These are phyloP conservation scores for Ptychodera flava DNA, from an alignment of 35 echinoderm and acorn worm genomes.

Conservation along the genomic window DNA sequence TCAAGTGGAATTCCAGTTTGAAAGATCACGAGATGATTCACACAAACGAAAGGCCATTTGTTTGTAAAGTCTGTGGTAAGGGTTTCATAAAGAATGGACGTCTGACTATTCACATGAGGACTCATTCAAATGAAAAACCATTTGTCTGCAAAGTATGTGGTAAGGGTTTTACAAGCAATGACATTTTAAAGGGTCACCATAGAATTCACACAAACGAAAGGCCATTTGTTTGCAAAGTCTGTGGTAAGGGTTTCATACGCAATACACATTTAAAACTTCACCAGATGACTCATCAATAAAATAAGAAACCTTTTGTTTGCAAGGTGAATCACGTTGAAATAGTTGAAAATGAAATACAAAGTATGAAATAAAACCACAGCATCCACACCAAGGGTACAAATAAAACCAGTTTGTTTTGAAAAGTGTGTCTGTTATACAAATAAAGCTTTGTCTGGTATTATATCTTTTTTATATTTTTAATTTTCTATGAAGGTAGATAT, in stretches of 20 bases:
- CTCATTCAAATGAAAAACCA: conserved; percentile 53
- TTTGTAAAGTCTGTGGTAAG: conserved; percentile 38
- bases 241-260: conserved; percentile 30
- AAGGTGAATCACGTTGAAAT: too few relatives aligned
- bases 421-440: too few relatives aligned
- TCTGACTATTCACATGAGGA: conserved; percentile 39
- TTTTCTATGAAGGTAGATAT: too few relatives aligned
- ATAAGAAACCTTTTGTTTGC: background rate
- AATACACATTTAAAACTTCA: conserved; percentile 23
- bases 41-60: conserved; percentile 30
- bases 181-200: conserved; percentile 20
- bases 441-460: too few relatives aligned
- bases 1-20: conserved; percentile 26
- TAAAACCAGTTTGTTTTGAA: too few relatives aligned
- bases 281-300: background rate
- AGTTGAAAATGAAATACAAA: too few relatives aligned
- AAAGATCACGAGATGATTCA: conserved; percentile 46
- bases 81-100: conserved; percentile 19
- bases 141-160: conserved; percentile 49
- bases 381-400: too few relatives aligned
- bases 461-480: too few relatives aligned
- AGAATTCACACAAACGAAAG: conserved; percentile 32
- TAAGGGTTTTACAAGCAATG: conserved; percentile 43
- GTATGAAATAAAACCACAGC: too few relatives aligned
- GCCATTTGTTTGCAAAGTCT: conserved; percentile 34